Base-by-base conservation (phyloP, 92 coral and sea anemone species). In the Palythoa heliodiscus region DNA sequence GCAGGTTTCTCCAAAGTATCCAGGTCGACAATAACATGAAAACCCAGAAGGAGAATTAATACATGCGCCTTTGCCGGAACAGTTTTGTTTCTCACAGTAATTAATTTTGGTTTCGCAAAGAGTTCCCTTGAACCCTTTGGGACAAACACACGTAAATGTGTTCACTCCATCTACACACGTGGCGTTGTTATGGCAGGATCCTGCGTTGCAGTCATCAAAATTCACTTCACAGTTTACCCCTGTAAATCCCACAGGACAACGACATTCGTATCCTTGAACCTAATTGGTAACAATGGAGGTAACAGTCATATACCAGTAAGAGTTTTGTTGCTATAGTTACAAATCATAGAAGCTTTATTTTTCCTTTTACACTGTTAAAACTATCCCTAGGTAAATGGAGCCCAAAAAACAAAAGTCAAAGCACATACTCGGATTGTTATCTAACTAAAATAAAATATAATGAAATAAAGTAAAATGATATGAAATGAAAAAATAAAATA, bases 1-100 rank as follows among this genome's bases (percentile, higher is more conserved):
- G 58, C 95, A 92, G 71, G 52, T 66, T 43, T 87, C 86, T 8
- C 95, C 95, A 13, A 71, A 90, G 73, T 83, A 92, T 24, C 95
- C 95, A 14, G 64, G 77, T 6, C 24, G 83, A 48, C 95, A 92
- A 20, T 83, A 69, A 75, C 95, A 92, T 8, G 17, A 67, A 86
- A 86, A 91, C 11, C 84, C 92, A 23, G 72, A 38, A 1, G 86
- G 87, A 14, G 77, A 20, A 39, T 92, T 92, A 2, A 77, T 67
- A 24, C 95, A 92, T 14, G 47, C 12, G 17, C 90, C 82, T 48
- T 89, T 68, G 12, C 61, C 67, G 12, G 86, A 82, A 77, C 95
- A 92, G 89, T 92, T 92, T 22, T 86, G 70, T 11, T n/a, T 19
- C 40, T 13, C 23, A 54, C 95, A 92, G 54, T 75, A 73, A 73